Evolutionary conservation across 2,888 invertebrate genomes (phyloP).

Genomic region (Ceramica pisi): DNA sequence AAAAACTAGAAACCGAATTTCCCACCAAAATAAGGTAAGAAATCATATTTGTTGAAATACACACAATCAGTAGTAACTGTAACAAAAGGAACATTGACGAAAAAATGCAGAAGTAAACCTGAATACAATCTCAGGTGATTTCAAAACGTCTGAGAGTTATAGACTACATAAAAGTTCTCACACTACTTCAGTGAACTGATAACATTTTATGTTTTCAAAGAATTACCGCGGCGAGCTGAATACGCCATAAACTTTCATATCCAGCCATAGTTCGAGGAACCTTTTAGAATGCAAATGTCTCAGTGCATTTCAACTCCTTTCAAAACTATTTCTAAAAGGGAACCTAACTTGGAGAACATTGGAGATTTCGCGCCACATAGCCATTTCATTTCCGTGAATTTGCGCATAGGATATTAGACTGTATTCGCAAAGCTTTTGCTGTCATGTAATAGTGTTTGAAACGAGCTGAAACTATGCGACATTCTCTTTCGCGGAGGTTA

Average conservation of each 20-base stretch:
- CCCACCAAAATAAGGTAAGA: no score
- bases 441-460: slow-evolving; percentile 62
- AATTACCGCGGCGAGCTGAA: slow-evolving; percentile 69
- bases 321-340: slow-evolving; percentile 84
- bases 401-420: slow-evolving; percentile 73
- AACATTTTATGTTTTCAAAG: slow-evolving; percentile 74
- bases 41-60: no score
- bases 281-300: slow-evolving; percentile 87
- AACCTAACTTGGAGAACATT: slow-evolving; percentile 80
- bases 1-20: no score
- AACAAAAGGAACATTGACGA: neutral
- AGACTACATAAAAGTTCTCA: slow-evolving; percentile 66
- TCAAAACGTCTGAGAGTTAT: slow-evolving; percentile 52
- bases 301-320: slow-evolving; percentile 83
- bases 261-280: slow-evolving; percentile 74
- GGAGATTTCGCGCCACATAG: slow-evolving; percentile 77
- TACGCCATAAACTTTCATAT: slow-evolving; percentile 79
- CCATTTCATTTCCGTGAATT: slow-evolving; percentile 78
- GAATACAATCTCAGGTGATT: slow-evolving; percentile 46
- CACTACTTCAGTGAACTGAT: slow-evolving; percentile 69
- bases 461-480: slow-evolving; percentile 63
- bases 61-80: neutral
- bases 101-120: slow-evolving; percentile 26
- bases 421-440: slow-evolving; percentile 69
- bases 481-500: slow-evolving; percentile 34